Evolutionary conservation across 2,113 vertebrate species (phyloP).

Genomic region (Osmerus eperlanus): DNA sequence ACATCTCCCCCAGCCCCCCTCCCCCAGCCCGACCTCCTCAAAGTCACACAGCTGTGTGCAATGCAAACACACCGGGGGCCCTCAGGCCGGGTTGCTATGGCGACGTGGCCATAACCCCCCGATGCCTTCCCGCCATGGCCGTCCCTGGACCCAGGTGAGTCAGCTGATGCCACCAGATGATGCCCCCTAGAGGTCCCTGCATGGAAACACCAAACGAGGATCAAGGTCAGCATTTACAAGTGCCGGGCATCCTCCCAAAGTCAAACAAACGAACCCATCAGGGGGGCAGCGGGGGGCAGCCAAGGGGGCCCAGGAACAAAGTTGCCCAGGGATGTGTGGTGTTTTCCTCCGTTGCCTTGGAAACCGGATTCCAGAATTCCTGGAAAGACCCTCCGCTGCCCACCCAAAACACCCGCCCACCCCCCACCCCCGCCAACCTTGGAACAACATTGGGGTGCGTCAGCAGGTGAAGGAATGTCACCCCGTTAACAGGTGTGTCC

Average conservation of each 20-base stretch:
- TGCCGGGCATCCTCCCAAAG: not conserved
- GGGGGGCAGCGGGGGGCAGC: not conserved
- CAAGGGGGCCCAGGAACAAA: no score
- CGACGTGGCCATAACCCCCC: slow-evolving; percentile 49
- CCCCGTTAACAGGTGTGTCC: slow-evolving; percentile 59
- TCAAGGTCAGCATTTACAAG: not conserved
- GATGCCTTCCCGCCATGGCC: slow-evolving; percentile 1
- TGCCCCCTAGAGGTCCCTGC: not conserved
- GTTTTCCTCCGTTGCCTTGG: slow-evolving; percentile 48
- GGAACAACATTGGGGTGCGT: slow-evolving; percentile 50
- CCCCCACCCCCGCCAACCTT: not conserved
- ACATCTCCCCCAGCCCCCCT: not conserved
- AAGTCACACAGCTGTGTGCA: slow-evolving; percentile 66
- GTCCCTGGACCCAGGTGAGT: not conserved
- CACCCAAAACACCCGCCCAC: not conserved
- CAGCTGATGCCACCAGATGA: not conserved
- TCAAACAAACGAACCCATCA: not conserved
- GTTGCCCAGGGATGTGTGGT: slow-evolving; percentile 20
- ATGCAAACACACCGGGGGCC: slow-evolving; percentile 62
- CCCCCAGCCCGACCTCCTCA: slow-evolving; percentile 22
- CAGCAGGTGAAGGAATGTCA: slow-evolving; percentile 48
- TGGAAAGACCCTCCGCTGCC: slow-evolving; percentile 33
- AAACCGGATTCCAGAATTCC: slow-evolving; percentile 38
- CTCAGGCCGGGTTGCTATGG: slow-evolving; percentile 45
- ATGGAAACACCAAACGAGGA: no score